A percentile compares a stretch with the other conserved stretches of the same genome.
Evolutionary conservation across 2,888 invertebrate species (phyloP).

Genomic region (Onchidella celtica): DNA sequence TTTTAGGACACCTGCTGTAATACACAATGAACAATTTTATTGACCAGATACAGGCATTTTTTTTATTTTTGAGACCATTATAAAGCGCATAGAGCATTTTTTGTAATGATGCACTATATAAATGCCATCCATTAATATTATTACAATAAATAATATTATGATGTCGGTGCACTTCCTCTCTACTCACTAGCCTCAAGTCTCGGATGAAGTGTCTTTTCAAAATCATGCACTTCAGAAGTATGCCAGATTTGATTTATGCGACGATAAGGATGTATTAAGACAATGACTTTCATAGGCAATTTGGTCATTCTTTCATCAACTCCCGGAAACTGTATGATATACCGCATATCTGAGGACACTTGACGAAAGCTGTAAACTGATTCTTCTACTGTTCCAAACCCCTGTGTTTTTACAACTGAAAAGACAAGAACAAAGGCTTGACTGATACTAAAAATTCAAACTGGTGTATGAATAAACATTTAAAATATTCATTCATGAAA

Average conservation of each 20-base stretch:
- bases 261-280: constrained; percentile 37
- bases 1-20: too few relatives aligned
- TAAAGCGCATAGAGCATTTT: too few relatives aligned
- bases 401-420: neutral
- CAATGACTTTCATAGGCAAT: neutral
- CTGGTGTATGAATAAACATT: neutral
- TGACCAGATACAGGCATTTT: too few relatives aligned
- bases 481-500: too few relatives aligned
- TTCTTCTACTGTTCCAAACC: constrained; percentile 9
- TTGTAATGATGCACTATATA: too few relatives aligned
- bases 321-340: constrained; percentile 20
- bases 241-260: constrained; percentile 19
- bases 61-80: too few relatives aligned
- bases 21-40: too few relatives aligned
- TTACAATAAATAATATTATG: too few relatives aligned
- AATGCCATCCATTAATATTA: too few relatives aligned
- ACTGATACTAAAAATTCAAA: neutral
- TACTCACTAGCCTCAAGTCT: neutral
- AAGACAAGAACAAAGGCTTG: neutral
- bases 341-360: neutral
- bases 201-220: neutral
- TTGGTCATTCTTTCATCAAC: neutral
- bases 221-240: neutral
- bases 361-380: neutral
- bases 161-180: too few relatives aligned